Evolutionary conservation across 2,113 vertebrate species (phyloP), one percentile per base, ranked within the genome.

Genomic region (Neotragus pygmaeus): DNA sequence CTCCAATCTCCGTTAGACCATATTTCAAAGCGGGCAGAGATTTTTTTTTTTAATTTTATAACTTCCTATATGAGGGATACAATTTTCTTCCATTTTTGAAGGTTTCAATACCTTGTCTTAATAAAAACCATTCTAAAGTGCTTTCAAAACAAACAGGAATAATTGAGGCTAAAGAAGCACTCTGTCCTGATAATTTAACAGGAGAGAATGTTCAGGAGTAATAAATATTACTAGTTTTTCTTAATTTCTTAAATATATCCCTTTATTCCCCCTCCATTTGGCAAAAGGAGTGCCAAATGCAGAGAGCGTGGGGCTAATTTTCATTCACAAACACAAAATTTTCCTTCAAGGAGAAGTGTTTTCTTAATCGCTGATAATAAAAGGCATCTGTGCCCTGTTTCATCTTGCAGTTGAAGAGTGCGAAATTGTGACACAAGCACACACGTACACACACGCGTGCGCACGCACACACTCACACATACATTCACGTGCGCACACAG

Each of bases 111-210:
- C 6, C 55, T 89, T 73, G 12, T 94, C 51, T 94, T 92, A 53
- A 17, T 91, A 51, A 23, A 92, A 93, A 89, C 13, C 23, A 17
- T 55, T 58, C 80, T 82, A 57, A 94, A 64, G 23, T 84, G 28
- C 70, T 90, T 95, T 81, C 51, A 92, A 94, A 96, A 92, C 70
- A 91, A 97, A 62, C 36, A 49, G n/a, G 8, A 77, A 57, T 80
- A 83, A 75, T 36, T 43, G n/a, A 81, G 13, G 28, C 51, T 73
- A 33, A 30, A 64, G 53, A 80, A 45, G 4, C 2, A 47, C 10
- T 19, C 28, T 28, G 45, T 10, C 17, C 47, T 90, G 77, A 70
- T 30, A 77, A 83, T 92, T n/a, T 85, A 85, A 91, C 51, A 89
- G 36, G 55, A 30, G 21, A 36, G 58, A 85, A 90, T 57, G 2